Percentiles rank a stretch among this genome's conserved stretches.
phyloP scores from a whole-genome alignment of 2,888 invertebrate species.

The Allophyes oxyacanthae region DNA sequence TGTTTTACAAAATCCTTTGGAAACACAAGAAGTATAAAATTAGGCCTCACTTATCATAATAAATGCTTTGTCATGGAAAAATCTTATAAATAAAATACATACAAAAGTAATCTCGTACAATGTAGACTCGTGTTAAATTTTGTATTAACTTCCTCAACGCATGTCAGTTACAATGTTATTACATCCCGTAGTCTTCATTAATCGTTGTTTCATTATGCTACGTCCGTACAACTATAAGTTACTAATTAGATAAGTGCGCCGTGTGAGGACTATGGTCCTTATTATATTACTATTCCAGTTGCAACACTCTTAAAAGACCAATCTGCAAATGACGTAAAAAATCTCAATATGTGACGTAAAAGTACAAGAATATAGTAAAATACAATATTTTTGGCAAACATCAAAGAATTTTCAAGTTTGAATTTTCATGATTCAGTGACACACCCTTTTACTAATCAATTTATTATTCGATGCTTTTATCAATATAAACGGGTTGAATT shows the following conservation, averaged over 20 bases:
- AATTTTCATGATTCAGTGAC: constrained; percentile 36
- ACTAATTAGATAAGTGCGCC: constrained; percentile 66
- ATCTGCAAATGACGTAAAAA: constrained; percentile 82
- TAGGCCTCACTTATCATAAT: constrained; percentile 85
- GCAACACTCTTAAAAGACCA: constrained; percentile 88
- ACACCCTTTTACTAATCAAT: constrained; percentile 30
- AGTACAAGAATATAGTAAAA: constrained; percentile 46
- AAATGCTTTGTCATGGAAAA: constrained; percentile 86
- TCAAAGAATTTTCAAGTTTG: constrained; percentile 46
- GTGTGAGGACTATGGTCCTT: constrained; percentile 64
- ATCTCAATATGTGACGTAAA: constrained; percentile 53
- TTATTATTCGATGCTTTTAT: constrained; percentile 14
- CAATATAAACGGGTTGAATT: constrained; percentile 7
- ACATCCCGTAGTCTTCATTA: constrained; percentile 77
- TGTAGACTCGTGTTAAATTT: constrained; percentile 56
- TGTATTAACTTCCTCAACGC: constrained; percentile 56
- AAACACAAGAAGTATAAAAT: constrained; percentile 75
- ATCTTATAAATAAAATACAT: constrained; percentile 77
- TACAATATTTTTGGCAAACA: constrained; percentile 55
- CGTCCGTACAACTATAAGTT: constrained; percentile 66
- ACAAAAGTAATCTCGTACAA: constrained; percentile 70
- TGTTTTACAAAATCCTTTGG: constrained; percentile 64
- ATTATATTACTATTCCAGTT: constrained; percentile 83
- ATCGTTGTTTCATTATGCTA: constrained; percentile 84
- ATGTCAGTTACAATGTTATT: constrained; percentile 56